Conservation (phyloP, 2,113 vertebrate species). For the Vicugna pacos region DNA sequence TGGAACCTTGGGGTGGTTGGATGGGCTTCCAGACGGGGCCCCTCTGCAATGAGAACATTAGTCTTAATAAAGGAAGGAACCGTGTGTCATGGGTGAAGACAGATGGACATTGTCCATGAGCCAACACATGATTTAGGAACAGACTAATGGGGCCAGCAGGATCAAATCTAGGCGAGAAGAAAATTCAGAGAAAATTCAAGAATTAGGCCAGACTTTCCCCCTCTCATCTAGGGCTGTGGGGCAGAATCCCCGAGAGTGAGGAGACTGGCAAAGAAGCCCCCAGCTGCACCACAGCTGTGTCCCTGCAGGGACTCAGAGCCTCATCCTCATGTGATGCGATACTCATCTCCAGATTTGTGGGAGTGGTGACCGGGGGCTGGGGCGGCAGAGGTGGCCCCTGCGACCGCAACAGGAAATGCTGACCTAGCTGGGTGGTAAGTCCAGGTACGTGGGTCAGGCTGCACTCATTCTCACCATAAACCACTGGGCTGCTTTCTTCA, state of each 20-base stretch:
- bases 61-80: not conserved
- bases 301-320: fast-evolving
- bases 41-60: not conserved
- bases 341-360: too few relatives aligned
- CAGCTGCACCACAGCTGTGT: fast-evolving
- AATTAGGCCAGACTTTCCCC: not conserved
- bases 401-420: not conserved
- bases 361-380: not conserved
- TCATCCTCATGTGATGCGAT: fast-evolving
- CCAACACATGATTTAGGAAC: not conserved
- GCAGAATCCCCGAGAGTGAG: fast-evolving
- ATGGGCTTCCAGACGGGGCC: not conserved
- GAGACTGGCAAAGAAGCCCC: not conserved
- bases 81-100: not conserved
- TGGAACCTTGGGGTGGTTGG: not conserved
- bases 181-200: not conserved
- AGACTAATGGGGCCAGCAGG: not conserved
- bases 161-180: not conserved
- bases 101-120: not conserved
- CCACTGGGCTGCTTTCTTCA: not conserved
- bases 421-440: fast-evolving
- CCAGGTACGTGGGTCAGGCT: not conserved
- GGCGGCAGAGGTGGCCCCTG: not conserved
- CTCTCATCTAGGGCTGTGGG: not conserved
- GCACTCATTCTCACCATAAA: fast-evolving